Base-by-base conservation (phyloP, 2,113 vertebrate species). In the Oryzias celebensis region DNA sequence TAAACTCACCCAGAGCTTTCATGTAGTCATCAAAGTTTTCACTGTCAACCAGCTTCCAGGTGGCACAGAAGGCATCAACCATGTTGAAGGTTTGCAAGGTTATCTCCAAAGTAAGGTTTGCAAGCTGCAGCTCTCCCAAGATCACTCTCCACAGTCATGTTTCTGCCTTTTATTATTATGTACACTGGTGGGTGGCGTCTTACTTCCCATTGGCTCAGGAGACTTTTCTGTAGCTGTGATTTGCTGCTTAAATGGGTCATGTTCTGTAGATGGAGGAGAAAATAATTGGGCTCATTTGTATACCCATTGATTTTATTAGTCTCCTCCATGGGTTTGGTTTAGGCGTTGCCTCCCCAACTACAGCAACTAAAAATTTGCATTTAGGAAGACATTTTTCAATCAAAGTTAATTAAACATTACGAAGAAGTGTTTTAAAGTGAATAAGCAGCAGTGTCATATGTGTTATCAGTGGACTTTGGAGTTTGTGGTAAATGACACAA, bases 1-100 rank as follows among this genome's bases (percentile, higher is more conserved):
- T 1, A 12, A 42, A 4, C 94, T 80, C 89, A 98, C 96, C 96
- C 0, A 97, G 77, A 2, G 93, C 91, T 87, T 95, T 97, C 96
- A 98, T 94, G 67, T 96, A 98, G 7, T 96, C 94, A 57, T 98
- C 95, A 58, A 97, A 98, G 68, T 98, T 96, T 49, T 97, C 94
- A 75, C 95, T 96, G 78, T 95, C 93, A 3, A 91, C 91, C 86
- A 98, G 88, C 75, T 96, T 96, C 96, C 96, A 98, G 54, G 94
- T 95, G 78, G 92, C 94, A 84, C 94, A 95, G 87, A 98, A 98
- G 75, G 94, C 92, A 52, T 98, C 95, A 65, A 94, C 94, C 95
- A 98, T 98, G 88, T 73, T 87, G 74, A 66, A 28, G 63, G 51
- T 58, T 76, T 75, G 14, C 17, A 18, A 44, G 62, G 74, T 68